phyloP scores from a whole-genome alignment of 2,888 invertebrate species.

The Lottia scabra region DNA sequence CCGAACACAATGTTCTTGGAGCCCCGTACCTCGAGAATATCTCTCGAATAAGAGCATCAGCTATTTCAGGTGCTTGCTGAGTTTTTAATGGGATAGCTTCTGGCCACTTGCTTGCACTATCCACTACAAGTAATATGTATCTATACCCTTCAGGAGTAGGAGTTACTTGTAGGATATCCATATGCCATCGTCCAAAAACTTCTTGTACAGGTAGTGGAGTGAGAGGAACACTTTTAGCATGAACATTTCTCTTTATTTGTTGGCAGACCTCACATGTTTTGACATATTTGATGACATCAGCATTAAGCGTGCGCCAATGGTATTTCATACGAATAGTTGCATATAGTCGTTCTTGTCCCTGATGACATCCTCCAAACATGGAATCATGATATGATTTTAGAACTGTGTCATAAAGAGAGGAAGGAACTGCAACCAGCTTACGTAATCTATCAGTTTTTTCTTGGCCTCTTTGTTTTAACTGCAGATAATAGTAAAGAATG shows the following conservation, averaged over 20 bases:
- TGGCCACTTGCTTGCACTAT: constrained; percentile 4
- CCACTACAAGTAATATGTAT: constrained; percentile 9
- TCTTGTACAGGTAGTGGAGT: constrained; percentile 16
- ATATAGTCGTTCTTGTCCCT: constrained; percentile 21
- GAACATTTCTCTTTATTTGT: constrained; percentile 6
- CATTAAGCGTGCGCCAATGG: constrained; percentile 21
- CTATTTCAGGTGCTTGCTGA: constrained; percentile 8
- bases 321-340: constrained; percentile 17
- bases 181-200: constrained; percentile 17
- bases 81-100: constrained; percentile 17
- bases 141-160: constrained; percentile 6
- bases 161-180: constrained; percentile 25
- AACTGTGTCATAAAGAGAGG: constrained; percentile 16
- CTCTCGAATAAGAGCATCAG: not conserved
- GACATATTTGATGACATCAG: constrained; percentile 20
- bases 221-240: constrained; percentile 16
- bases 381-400: constrained; percentile 25
- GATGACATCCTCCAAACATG: constrained; percentile 20
- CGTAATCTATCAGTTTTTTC: not conserved
- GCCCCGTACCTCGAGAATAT: constrained; percentile 24
- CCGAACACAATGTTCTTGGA: constrained; percentile 21
- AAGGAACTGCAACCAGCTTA: constrained; percentile 25
- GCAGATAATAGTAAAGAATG: constrained; percentile 25
- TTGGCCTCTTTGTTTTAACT: not conserved
- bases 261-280: constrained; percentile 21